Evolutionary conservation across 2,888 invertebrate genomes (phyloP).

Genomic region (Melieria crassipennis): DNA sequence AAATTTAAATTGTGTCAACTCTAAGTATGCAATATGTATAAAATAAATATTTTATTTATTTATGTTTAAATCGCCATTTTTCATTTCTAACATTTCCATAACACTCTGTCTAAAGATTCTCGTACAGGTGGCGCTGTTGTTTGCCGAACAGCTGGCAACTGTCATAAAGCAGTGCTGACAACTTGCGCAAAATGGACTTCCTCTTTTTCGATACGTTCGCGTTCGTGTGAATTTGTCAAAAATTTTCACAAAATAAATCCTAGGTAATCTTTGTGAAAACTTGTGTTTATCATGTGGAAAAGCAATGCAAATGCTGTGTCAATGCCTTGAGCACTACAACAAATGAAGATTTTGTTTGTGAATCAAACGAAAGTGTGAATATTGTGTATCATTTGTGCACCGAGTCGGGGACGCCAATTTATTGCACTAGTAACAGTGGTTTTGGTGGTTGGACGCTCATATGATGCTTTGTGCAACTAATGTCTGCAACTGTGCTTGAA

Average conservation of each 20-base stretch:
- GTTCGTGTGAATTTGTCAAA: slow-evolving; percentile 65
- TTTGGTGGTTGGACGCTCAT: no score
- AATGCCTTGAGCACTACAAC: slow-evolving; percentile 3
- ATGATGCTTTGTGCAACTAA: no score
- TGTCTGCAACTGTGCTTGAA: no score
- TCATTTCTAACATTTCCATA: no score
- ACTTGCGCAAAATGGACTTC: slow-evolving; percentile 58
- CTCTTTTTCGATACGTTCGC: slow-evolving; percentile 66
- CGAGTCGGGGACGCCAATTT: no score
- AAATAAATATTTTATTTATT: no score
- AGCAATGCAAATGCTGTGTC: slow-evolving; percentile 41
- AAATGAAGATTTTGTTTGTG: slow-evolving; percentile 12
- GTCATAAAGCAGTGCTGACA: slow-evolving; percentile 50
- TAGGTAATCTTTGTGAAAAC: slow-evolving; percentile 63
- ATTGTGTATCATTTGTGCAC: slow-evolving; percentile 31
- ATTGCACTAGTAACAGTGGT: no score
- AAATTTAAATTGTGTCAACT: no score
- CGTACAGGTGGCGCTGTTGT: no score
- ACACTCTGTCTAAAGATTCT: no score
- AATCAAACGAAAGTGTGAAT: slow-evolving; percentile 41
- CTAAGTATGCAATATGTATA: no score
- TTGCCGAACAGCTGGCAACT: slow-evolving; percentile 20
- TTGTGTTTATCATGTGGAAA: slow-evolving; percentile 38
- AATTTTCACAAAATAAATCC: slow-evolving; percentile 64
- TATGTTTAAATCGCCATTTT: no score